phyloP scores from a whole-genome alignment of 2,113 vertebrate species.

The Tachysurus vachellii region DNA sequence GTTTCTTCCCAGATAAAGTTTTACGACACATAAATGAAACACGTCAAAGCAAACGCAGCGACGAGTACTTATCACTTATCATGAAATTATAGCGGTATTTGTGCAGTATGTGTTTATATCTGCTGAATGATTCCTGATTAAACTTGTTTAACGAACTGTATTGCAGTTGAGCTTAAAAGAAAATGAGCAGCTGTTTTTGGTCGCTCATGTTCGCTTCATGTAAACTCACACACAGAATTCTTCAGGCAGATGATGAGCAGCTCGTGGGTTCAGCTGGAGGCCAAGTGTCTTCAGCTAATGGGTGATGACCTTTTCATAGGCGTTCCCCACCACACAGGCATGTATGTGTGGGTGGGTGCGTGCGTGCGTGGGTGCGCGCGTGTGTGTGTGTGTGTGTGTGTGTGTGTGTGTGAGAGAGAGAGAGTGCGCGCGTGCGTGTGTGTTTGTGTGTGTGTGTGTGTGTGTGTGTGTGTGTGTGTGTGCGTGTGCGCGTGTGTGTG shows the following conservation, averaged over 20 bases:
- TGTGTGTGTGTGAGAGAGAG: neutral
- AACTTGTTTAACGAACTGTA: neutral
- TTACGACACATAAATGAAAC: neutral
- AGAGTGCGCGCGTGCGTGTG: no score
- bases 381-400: neutral
- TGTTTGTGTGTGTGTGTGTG: no score
- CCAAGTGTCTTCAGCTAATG: conserved; percentile 69
- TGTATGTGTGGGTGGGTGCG: neutral
- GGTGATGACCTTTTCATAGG: conserved; percentile 68
- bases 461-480: neutral
- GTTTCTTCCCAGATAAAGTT: neutral
- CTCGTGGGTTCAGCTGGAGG: conserved; percentile 68
- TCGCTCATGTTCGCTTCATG: conserved; percentile 8
- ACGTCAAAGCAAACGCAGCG: neutral
- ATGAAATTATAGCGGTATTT: neutral
- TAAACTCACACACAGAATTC: conserved; percentile 58
- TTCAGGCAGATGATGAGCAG: conserved; percentile 63
- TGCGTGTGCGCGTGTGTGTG: neutral
- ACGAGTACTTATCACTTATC: neutral
- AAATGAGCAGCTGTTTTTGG: conserved; percentile 15
- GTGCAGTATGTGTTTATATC: conserved; percentile 18
- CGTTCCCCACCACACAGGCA: neutral
- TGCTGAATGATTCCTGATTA: neutral
- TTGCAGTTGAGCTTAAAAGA: neutral
- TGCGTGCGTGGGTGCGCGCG: conserved; percentile 6